Evolutionary conservation across 2,797 vertebrate species (phyloP).

Genomic region (Hylomyscus alleni): DNA sequence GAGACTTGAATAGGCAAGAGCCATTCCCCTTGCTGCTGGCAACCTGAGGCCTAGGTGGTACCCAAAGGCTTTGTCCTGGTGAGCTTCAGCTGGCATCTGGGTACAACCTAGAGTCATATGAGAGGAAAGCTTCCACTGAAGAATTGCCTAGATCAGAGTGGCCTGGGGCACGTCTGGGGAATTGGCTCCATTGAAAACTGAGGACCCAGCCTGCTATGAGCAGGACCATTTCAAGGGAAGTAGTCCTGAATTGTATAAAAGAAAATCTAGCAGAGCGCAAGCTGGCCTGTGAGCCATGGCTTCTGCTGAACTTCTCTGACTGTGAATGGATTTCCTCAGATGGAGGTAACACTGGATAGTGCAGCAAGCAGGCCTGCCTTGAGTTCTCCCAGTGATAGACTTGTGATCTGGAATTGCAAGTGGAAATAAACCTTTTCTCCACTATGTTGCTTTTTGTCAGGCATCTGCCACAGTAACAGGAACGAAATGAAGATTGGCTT

Average conservation of each 20-base stretch:
- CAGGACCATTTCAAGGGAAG: neutral
- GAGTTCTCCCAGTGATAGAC: neutral
- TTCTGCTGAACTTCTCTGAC: neutral
- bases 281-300: neutral
- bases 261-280: neutral
- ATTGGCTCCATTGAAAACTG: neutral
- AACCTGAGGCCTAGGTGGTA: too few relatives aligned
- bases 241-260: neutral
- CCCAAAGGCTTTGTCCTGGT: too few relatives aligned
- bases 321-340: neutral
- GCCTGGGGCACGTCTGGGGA: neutral
- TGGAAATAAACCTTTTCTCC: neutral
- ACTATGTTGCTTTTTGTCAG: neutral
- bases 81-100: neutral
- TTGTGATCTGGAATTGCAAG: neutral
- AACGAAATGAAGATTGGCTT: neutral
- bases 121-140: neutral
- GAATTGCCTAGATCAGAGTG: neutral
- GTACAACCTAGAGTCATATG: neutral
- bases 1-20: too few relatives aligned
- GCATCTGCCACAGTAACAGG: neutral
- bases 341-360: neutral
- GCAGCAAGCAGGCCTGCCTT: neutral
- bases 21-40: too few relatives aligned
- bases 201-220: neutral